These are phyloP conservation scores for Blera fallax DNA, from an alignment of 2,888 invertebrate genomes.

Conservation along the genomic window DNA sequence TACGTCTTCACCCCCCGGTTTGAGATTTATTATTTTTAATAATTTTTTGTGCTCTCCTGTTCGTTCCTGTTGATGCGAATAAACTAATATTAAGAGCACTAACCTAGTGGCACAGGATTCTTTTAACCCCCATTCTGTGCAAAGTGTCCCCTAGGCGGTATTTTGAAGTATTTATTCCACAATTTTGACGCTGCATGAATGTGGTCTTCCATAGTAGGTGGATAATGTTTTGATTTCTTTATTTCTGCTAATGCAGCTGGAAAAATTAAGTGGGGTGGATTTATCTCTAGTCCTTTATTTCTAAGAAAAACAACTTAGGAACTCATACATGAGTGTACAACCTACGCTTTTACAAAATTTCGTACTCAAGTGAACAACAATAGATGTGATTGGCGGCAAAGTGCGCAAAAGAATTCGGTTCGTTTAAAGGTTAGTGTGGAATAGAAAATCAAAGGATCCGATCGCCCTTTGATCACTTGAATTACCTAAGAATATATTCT, in stretches of 20 bases:
- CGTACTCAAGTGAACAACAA: constrained; percentile 36
- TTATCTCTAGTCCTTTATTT: constrained; percentile 54
- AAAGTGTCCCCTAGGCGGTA: constrained; percentile 54
- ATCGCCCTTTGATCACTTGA: not conserved
- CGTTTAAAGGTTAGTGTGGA: not conserved
- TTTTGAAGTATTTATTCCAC: constrained; percentile 65
- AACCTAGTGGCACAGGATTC: not conserved
- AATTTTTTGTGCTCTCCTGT: not conserved
- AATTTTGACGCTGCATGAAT: constrained; percentile 54
- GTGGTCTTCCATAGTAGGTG: constrained; percentile 20
- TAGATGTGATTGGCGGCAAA: constrained; percentile 6
- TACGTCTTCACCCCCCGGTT: constrained; percentile 21
- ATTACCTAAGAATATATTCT: too few relatives aligned
- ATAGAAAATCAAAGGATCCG: not conserved
- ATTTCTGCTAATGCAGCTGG: constrained; percentile 68
- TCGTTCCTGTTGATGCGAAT: constrained; percentile 36
- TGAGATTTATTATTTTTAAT: constrained; percentile 61
- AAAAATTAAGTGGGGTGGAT: constrained; percentile 46
- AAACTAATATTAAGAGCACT: constrained; percentile 48
- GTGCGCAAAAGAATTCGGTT: not conserved
- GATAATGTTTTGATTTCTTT: constrained; percentile 65
- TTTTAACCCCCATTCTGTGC: constrained; percentile 4
- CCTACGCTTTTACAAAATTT: constrained; percentile 11
- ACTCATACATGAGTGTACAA: constrained; percentile 16
- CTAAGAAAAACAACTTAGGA: constrained; percentile 49